Evolutionary conservation across 1,140 invertebrate species (phyloP).

Genomic region (Homarus americanus): DNA sequence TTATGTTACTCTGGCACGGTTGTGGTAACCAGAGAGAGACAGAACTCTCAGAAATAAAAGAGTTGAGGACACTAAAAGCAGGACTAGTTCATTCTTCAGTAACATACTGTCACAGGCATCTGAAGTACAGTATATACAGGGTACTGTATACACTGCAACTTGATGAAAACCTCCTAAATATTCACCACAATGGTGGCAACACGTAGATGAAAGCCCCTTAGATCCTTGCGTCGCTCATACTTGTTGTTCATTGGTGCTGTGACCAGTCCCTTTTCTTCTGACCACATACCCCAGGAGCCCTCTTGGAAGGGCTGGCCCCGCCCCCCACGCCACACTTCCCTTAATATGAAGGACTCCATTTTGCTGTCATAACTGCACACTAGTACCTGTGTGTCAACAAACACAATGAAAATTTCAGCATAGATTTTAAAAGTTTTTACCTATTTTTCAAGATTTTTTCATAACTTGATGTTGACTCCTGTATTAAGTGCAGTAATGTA

Average conservation of each 20-base stretch:
- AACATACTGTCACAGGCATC: too few species aligned
- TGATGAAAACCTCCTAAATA: too few species aligned
- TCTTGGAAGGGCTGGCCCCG: constrained; percentile 7
- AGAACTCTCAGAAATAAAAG: too few species aligned
- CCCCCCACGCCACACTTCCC: constrained; percentile 45
- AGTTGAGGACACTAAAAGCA: too few species aligned
- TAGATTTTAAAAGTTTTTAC: neutral
- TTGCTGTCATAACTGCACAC: neutral
- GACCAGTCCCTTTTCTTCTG: neutral
- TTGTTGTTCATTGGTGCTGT: neutral
- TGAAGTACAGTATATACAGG: neutral
- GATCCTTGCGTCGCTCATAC: constrained; percentile 53
- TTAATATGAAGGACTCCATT: neutral
- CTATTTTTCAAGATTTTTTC: neutral
- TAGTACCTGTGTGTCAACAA: neutral
- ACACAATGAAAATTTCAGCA: neutral
- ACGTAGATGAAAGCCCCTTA: constrained; percentile 30
- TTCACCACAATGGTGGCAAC: constrained; percentile 50
- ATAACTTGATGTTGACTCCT: too few species aligned
- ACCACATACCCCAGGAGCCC: constrained; percentile 23
- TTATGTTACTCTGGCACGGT: too few species aligned
- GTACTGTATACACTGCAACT: neutral
- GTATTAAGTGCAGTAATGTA: too few species aligned
- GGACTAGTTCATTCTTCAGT: too few species aligned
- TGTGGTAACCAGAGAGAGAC: too few species aligned